Evolutionary conservation across 2,888 invertebrate genomes (phyloP).

Genomic region (Drosophila engyochracea): DNA sequence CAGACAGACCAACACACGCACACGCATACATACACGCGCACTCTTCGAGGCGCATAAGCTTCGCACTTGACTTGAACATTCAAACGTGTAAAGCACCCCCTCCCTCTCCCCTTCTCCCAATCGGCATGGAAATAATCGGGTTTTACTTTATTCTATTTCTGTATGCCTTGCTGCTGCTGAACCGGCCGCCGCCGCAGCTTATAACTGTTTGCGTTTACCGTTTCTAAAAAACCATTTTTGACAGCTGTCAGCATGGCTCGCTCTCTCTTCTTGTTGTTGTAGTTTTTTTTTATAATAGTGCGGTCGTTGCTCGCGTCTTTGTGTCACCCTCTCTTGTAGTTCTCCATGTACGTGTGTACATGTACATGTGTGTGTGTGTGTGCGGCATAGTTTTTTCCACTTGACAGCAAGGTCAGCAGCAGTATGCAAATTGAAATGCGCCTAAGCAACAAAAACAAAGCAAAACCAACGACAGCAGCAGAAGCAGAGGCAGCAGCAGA

Average conservation of each 20-base stretch:
- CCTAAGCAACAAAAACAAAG: slow-evolving; percentile 60
- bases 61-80: slow-evolving; percentile 79
- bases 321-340: slow-evolving; percentile 3
- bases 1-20: slow-evolving; percentile 8
- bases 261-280: slow-evolving; percentile 29
- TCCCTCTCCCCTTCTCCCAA: not conserved
- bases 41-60: slow-evolving; percentile 71
- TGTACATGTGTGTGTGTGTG: slow-evolving; percentile 14
- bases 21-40: slow-evolving; percentile 63
- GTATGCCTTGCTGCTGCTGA: slow-evolving; percentile 24
- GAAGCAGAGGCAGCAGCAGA: slow-evolving; percentile 21
- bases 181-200: slow-evolving; percentile 49
- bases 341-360: not conserved
- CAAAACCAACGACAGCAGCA: slow-evolving; percentile 29
- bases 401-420: slow-evolving; percentile 70
- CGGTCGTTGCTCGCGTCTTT: slow-evolving; percentile 46
- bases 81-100: slow-evolving; percentile 61
- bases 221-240: slow-evolving; percentile 57
- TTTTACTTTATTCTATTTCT: slow-evolving; percentile 56
- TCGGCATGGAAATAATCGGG: slow-evolving; percentile 59
- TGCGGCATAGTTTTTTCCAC: slow-evolving; percentile 72
- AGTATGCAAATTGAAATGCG: slow-evolving; percentile 72
- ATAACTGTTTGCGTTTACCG: slow-evolving; percentile 50
- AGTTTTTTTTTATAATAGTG: slow-evolving; percentile 7
- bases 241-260: slow-evolving; percentile 69